Percentiles rank a stretch among this genome's conserved stretches.
phyloP scores from a whole-genome alignment of 2,113 vertebrate genomes.

The Pithys albifrons region DNA sequence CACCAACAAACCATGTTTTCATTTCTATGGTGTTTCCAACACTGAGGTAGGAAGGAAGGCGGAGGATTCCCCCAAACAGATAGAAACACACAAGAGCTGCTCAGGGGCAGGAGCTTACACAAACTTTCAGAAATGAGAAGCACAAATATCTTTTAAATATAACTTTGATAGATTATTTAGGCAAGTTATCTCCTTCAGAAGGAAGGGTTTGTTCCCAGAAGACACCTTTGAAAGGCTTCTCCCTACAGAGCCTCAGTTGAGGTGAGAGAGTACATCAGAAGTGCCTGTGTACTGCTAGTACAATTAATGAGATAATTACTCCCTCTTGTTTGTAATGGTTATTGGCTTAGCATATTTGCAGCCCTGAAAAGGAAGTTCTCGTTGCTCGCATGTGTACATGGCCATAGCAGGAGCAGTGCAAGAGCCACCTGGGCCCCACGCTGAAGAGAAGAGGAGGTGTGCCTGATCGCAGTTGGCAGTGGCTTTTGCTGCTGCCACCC shows the following conservation, averaged over 20 bases:
- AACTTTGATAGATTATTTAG: background rate
- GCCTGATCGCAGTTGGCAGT: rapidly evolving
- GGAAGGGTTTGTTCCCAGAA: background rate
- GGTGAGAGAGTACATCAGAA: background rate
- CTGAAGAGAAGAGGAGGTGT: background rate
- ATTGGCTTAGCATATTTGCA: background rate
- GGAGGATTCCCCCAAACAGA: background rate
- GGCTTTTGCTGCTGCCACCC: background rate
- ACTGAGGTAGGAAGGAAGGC: background rate
- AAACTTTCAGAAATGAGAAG: background rate
- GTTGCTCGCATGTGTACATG: background rate
- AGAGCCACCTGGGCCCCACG: background rate
- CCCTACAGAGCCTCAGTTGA: background rate
- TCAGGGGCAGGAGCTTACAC: background rate
- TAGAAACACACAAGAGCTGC: background rate
- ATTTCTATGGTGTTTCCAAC: background rate
- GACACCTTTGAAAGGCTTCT: background rate
- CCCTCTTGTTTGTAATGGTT: background rate
- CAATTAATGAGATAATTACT: background rate
- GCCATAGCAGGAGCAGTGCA: rapidly evolving
- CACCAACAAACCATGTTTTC: rapidly evolving
- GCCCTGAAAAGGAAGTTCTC: background rate
- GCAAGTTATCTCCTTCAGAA: background rate
- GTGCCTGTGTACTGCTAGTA: background rate
- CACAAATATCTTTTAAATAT: background rate